Evolutionary conservation across 2,797 vertebrate species (phyloP).

Genomic region (Xyrichtys novacula): DNA sequence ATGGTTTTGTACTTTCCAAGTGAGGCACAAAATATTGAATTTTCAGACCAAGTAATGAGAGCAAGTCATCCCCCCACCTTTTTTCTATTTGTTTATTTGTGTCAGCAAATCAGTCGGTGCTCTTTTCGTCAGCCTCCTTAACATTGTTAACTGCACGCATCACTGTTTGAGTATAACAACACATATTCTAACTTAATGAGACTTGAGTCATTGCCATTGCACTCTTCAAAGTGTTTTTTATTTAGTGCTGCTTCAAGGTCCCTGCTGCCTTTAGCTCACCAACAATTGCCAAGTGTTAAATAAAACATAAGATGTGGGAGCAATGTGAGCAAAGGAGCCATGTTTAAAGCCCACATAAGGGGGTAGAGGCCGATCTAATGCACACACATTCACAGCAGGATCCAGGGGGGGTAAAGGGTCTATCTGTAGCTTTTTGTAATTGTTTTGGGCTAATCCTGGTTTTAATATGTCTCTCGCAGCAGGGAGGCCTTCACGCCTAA

Average conservation of each 20-base stretch:
- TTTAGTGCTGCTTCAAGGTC: conserved; percentile 71
- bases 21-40: conserved; percentile 48
- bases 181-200: conserved; percentile 64
- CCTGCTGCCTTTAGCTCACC: conserved; percentile 66
- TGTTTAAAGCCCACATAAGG: conserved; percentile 57
- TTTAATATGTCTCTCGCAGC: conserved; percentile 76
- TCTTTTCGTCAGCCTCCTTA: conserved; percentile 47
- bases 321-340: conserved; percentile 66
- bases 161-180: conserved; percentile 55
- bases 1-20: conserved; percentile 43
- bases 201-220: conserved; percentile 66
- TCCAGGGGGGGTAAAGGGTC: conserved; percentile 24
- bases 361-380: conserved; percentile 32
- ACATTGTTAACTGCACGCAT: conserved; percentile 62
- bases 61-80: conserved; percentile 40
- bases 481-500: conserved; percentile 65
- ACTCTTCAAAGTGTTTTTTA: conserved; percentile 71
- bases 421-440: conserved; percentile 67
- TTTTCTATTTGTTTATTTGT: conserved; percentile 41
- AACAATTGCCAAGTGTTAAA: conserved; percentile 69
- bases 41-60: conserved; percentile 55
- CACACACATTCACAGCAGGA: conserved; percentile 15
- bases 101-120: conserved; percentile 53
- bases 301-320: conserved; percentile 69
- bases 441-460: conserved; percentile 75